Conservation (phyloP, 2,797 vertebrate species). For the Mormyrops attenuatus region DNA sequence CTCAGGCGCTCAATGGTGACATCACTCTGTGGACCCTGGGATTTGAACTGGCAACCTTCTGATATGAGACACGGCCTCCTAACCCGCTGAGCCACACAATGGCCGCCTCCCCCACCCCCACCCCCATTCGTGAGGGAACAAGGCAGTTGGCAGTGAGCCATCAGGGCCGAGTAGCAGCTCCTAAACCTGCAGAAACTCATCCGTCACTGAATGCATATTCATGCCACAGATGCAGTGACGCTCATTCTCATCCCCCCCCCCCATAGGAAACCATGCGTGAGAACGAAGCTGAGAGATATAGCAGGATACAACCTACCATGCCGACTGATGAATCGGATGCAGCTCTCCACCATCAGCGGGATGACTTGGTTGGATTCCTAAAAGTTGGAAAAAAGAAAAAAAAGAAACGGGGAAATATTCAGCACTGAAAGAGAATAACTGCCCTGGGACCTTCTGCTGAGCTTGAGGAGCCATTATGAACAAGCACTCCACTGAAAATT, state of each 20-base stretch:
- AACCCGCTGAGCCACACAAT: background rate
- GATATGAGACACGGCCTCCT: background rate
- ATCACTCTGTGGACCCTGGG: background rate
- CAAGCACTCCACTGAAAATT: constrained; percentile 24
- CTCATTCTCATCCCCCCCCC: background rate
- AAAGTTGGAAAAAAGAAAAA: constrained; percentile 21
- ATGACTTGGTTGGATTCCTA: constrained; percentile 87
- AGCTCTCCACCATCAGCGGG: constrained; percentile 95
- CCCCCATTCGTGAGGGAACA: background rate
- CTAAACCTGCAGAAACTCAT: background rate
- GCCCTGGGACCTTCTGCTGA: background rate
- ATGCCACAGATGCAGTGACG: background rate
- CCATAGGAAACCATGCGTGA: background rate
- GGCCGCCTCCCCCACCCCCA: background rate
- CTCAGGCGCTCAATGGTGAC: background rate
- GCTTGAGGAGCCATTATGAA: constrained; percentile 24
- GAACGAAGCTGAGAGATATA: too few relatives aligned
- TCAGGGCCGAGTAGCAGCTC: background rate
- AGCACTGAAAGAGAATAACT: constrained; percentile 15
- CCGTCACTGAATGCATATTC: background rate
- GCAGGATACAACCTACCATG: constrained; percentile 67
- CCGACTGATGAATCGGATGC: constrained; percentile 94
- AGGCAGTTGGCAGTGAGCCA: background rate
- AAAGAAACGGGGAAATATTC: constrained; percentile 17
- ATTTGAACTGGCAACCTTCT: background rate